phyloP scores from a whole-genome alignment of 2,888 invertebrate genomes.

The Drosophila robusta region DNA sequence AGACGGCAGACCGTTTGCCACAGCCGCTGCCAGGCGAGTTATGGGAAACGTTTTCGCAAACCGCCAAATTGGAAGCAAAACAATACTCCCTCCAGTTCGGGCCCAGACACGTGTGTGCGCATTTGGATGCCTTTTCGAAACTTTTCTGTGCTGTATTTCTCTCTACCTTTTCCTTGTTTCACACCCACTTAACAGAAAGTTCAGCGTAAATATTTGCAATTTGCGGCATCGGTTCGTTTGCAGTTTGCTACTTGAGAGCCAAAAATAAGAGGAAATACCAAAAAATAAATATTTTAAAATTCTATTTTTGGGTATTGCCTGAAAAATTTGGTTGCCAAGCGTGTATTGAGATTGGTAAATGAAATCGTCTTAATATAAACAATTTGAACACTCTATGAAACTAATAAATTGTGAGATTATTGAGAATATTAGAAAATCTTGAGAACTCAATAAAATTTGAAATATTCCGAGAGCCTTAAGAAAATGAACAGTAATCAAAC shows the following conservation, averaged over 20 bases:
- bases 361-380: conserved; percentile 2
- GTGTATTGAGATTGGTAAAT: not conserved
- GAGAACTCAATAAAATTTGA: not conserved
- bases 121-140: conserved; percentile 40
- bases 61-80: conserved; percentile 36
- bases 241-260: not conserved
- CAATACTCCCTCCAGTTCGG: not conserved
- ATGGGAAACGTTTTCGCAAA: conserved; percentile 14
- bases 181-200: conserved; percentile 44
- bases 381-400: not conserved
- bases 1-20: conserved; percentile 32
- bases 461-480: not conserved
- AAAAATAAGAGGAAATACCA: not conserved
- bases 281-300: conserved; percentile 12
- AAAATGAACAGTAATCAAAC: no score
- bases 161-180: conserved; percentile 31
- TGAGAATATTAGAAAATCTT: not conserved
- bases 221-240: conserved; percentile 33
- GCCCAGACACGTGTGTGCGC: conserved; percentile 57
- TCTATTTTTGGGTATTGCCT: not conserved
- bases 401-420: not conserved
- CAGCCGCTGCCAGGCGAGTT: conserved; percentile 21
- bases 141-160: conserved; percentile 12
- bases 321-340: conserved; percentile 35
- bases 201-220: conserved; percentile 65